phyloP scores from a whole-genome alignment of 2,797 vertebrate genomes.

The Channallabes apus region DNA sequence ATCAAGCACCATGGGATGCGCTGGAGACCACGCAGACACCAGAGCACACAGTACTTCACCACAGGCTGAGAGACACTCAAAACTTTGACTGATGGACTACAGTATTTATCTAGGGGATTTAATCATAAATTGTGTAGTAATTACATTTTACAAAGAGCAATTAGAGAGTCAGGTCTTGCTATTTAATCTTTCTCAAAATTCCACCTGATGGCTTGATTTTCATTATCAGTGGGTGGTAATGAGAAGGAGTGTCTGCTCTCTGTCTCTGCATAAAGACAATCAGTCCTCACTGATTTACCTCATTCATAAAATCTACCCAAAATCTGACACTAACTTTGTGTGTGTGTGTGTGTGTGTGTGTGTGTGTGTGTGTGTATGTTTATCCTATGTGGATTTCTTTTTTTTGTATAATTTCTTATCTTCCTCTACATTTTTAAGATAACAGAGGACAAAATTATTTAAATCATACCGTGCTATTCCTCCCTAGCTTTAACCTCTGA shows the following conservation, averaged over 20 bases:
- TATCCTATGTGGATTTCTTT: not conserved
- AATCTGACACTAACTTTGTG: not conserved
- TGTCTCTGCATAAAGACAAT: slow-evolving; percentile 53
- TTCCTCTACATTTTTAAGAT: not conserved
- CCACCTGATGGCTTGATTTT: slow-evolving; percentile 58
- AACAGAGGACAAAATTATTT: not conserved
- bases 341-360: not conserved
- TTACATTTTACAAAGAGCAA: slow-evolving; percentile 60
- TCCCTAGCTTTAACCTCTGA: slow-evolving; percentile 2
- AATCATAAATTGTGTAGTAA: slow-evolving; percentile 60
- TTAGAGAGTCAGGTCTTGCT: slow-evolving; percentile 54
- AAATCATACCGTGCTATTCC: not conserved
- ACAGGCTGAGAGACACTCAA: slow-evolving; percentile 19
- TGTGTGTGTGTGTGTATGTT: not conserved
- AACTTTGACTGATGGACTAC: slow-evolving; percentile 50
- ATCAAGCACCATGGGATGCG: no score
- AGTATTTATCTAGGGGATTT: slow-evolving; percentile 56
- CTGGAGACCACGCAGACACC: no score
- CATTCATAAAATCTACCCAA: slow-evolving; percentile 22
- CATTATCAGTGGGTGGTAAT: slow-evolving; percentile 54
- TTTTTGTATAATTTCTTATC: not conserved
- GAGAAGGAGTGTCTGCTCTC: slow-evolving; percentile 52
- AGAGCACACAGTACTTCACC: not conserved
- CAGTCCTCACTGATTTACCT: slow-evolving; percentile 50
- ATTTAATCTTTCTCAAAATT: slow-evolving; percentile 57